phyloP scores from a whole-genome alignment of 2,113 vertebrate genomes.

The Platysternon megacephalum region DNA sequence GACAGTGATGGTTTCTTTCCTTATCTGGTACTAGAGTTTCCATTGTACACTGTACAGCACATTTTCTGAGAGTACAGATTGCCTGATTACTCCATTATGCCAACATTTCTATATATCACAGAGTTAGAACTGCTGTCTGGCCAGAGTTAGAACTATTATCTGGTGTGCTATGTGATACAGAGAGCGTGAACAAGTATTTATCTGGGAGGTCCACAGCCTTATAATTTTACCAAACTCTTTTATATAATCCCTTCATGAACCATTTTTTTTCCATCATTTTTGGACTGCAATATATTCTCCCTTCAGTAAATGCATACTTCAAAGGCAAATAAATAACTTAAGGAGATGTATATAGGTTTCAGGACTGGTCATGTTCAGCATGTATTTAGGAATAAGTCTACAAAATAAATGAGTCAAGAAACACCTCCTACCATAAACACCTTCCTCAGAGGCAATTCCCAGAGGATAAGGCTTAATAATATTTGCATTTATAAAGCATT shows the following conservation, averaged over 20 bases:
- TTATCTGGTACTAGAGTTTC: slow-evolving; percentile 26
- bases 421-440: background rate
- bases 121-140: background rate
- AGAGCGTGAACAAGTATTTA: background rate
- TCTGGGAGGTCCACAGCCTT: background rate
- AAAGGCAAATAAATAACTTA: background rate
- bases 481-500: background rate
- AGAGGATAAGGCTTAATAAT: background rate
- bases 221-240: background rate
- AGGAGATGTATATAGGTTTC: background rate
- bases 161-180: background rate
- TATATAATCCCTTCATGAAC: background rate
- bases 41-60: background rate
- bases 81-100: background rate
- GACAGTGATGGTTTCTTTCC: background rate
- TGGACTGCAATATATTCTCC: background rate
- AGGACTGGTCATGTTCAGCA: background rate
- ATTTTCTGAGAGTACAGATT: background rate
- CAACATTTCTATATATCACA: background rate
- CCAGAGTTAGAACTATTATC: background rate
- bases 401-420: background rate
- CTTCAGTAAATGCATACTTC: background rate
- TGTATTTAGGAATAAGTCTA: background rate
- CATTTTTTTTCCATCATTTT: background rate
- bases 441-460: background rate